phyloP scores from a whole-genome alignment of 2,888 invertebrate genomes.

The Siphonodentalium dalli region DNA sequence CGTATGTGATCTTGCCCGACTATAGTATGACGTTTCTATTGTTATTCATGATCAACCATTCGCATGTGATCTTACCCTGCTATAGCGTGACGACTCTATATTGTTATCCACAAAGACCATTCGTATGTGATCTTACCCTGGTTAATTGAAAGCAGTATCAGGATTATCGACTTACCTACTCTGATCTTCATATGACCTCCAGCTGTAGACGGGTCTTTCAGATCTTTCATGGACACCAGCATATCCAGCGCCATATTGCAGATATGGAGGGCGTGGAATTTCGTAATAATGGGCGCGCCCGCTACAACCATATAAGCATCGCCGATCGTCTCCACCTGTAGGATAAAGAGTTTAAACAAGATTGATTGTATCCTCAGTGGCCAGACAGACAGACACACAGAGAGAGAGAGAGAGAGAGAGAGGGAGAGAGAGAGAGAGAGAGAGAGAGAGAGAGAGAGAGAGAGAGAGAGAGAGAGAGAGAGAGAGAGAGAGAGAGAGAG shows the following conservation, averaged over 20 bases:
- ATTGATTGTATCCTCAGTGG: neutral
- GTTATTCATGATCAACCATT: too few species aligned
- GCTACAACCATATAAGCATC: slow-evolving; percentile 99
- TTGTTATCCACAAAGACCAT: too few species aligned
- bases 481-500: slow-evolving; percentile 1
- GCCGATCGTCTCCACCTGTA: slow-evolving; percentile 93
- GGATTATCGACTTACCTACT: slow-evolving; percentile 57
- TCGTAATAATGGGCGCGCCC: slow-evolving; percentile 89
- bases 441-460: too few species aligned
- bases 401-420: too few species aligned
- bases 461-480: too few species aligned
- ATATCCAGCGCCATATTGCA: slow-evolving; percentile 89
- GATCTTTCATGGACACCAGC: slow-evolving; percentile 89
- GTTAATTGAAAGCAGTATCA: too few species aligned
- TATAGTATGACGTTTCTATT: too few species aligned
- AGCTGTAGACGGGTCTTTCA: slow-evolving; percentile 88
- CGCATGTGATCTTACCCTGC: too few species aligned
- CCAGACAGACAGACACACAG: neutral
- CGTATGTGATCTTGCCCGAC: too few species aligned
- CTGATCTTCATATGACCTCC: slow-evolving; percentile 72
- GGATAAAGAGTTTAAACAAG: neutral
- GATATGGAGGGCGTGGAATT: slow-evolving; percentile 81
- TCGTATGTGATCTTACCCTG: too few species aligned
- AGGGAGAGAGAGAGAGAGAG: too few species aligned
- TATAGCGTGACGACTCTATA: too few species aligned